Conservation (phyloP, 2,888 invertebrate species). For the Ptilodon capucinus region DNA sequence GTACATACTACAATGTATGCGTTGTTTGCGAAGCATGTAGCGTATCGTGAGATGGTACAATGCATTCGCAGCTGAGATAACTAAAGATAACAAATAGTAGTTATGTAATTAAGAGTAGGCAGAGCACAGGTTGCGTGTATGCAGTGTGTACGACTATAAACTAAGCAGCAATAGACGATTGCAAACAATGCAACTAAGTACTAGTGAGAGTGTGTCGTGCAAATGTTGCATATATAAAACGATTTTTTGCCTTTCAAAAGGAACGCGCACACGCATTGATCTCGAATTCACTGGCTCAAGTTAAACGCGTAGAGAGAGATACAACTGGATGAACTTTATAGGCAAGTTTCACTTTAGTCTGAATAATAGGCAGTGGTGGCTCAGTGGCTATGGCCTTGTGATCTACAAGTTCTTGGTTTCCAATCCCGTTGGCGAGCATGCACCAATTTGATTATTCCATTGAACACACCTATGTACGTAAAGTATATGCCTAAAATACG, state of each 20-base stretch:
- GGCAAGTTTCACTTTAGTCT: not conserved
- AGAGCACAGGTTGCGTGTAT: slow-evolving; percentile 45
- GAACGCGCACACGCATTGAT: not conserved
- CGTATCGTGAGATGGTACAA: slow-evolving; percentile 23
- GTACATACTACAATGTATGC: slow-evolving; percentile 25
- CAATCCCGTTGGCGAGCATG: too few relatives aligned
- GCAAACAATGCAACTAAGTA: slow-evolving; percentile 52
- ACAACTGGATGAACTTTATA: not conserved
- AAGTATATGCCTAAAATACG: too few relatives aligned
- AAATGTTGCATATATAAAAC: slow-evolving; percentile 43
- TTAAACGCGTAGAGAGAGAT: not conserved
- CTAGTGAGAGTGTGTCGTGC: slow-evolving; percentile 63
- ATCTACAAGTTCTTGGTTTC: too few relatives aligned
- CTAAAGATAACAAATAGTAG: slow-evolving; percentile 38
- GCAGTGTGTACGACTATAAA: slow-evolving; percentile 45
- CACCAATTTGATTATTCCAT: too few relatives aligned
- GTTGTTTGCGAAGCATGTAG: slow-evolving; percentile 22
- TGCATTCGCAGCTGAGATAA: slow-evolving; percentile 37
- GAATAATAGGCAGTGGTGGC: too few relatives aligned
- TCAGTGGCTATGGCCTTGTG: too few relatives aligned
- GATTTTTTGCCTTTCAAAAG: not conserved
- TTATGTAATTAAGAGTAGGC: slow-evolving; percentile 38
- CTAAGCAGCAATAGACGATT: slow-evolving; percentile 50
- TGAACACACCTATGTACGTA: too few relatives aligned
- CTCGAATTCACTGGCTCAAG: not conserved